Evolutionary conservation across 2,797 vertebrate species (phyloP), one percentile per base, ranked within the genome.

Genomic region (Alcedo atthis): DNA sequence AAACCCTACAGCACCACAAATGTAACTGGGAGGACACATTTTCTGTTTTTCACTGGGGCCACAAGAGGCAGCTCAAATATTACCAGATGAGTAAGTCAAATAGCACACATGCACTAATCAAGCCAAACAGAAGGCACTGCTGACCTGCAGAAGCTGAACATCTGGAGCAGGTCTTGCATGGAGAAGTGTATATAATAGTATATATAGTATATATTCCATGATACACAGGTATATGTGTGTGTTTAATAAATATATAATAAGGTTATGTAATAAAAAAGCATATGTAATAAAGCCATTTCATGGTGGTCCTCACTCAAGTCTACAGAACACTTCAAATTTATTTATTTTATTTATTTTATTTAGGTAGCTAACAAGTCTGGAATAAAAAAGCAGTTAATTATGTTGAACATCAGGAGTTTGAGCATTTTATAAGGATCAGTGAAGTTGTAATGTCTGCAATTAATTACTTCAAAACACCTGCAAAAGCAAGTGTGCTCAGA

Each of bases 391-490:
- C 4, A 32, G 15, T 30, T 59, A 24, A 43, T 12, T 26, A 13
- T 43, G 40, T 22, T 58, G 40, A 33, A 22, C 30, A 32, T 62
- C 25, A 46, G 26, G 26, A 69, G 10, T 61, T 61, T 45, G 58
- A 85, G 22, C 32, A 25, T 15, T 66, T 71, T 40, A 67, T 15
- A 37, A 57, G 4, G 8, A 46, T 57, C 66, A 48, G 57, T 42
- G 18, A 32, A 0, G 0, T 6, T 32, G 19, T 35, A 71, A 61
- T 9, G 15, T n/a, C 28, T 2, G 2, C 21, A 46, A 21, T 42
- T 69, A 37, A 48, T 69, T 40, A 54, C 32, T 57, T 81, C 42
- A 13, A 71, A 62, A 62, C 35, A 45, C 3, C 20, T 70, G 55
- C 30, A 28, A 46, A 69, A 49, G 32, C 1, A 3, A 84, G 30